Conservation (phyloP, 2,888 invertebrate genomes). For the Rhagonycha fulva region DNA sequence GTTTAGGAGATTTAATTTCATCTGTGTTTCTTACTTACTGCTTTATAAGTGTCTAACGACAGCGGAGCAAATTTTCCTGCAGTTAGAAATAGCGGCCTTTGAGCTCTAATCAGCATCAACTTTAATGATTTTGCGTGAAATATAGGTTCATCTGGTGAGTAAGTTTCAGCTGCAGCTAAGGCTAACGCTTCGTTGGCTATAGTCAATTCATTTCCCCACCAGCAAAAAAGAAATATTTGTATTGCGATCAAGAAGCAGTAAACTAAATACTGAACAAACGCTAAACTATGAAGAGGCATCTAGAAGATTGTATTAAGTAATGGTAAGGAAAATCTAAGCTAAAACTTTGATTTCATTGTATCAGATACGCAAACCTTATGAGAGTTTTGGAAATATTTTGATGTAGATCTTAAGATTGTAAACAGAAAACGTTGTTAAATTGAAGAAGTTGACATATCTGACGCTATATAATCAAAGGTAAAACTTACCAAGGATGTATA, state of each 20-base stretch:
- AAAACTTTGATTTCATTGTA: not conserved
- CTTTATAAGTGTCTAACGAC: slow-evolving; percentile 32
- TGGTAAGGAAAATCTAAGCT: not conserved
- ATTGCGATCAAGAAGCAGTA: slow-evolving; percentile 34
- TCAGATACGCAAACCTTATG: too few relatives aligned
- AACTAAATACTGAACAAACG: slow-evolving; percentile 30
- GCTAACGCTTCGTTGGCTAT: slow-evolving; percentile 31
- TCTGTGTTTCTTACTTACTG: slow-evolving; percentile 5
- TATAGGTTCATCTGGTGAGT: slow-evolving; percentile 26
- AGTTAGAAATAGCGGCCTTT: slow-evolving; percentile 33
- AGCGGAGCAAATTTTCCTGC: slow-evolving; percentile 37
- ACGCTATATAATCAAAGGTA: too few relatives aligned
- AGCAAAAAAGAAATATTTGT: slow-evolving; percentile 37
- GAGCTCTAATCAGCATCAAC: slow-evolving; percentile 33
- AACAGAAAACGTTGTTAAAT: too few relatives aligned
- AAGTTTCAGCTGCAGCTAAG: slow-evolving; percentile 25
- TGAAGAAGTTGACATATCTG: too few relatives aligned
- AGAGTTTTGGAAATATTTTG: too few relatives aligned
- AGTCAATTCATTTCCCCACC: slow-evolving; percentile 38
- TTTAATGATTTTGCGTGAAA: slow-evolving; percentile 29
- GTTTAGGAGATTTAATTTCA: not conserved
- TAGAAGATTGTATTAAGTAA: slow-evolving; percentile 11
- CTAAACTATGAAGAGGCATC: slow-evolving; percentile 26
- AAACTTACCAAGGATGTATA: not conserved
- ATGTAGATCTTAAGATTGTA: too few relatives aligned